Conservation (phyloP, 2,888 invertebrate species). For the Elegia similella region DNA sequence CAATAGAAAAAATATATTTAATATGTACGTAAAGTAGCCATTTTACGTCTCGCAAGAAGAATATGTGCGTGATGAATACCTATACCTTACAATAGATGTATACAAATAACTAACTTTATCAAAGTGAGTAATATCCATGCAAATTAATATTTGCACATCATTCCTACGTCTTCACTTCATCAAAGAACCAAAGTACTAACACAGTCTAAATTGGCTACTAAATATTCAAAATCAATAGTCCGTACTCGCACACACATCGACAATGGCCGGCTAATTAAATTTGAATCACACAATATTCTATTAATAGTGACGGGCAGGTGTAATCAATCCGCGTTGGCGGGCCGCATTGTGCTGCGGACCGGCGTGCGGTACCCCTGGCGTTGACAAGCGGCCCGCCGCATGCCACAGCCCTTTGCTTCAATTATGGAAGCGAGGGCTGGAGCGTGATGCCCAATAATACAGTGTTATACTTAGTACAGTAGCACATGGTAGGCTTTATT, state of each 20-base stretch:
- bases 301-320: constrained; percentile 79
- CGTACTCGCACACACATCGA: constrained; percentile 64
- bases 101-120: neutral
- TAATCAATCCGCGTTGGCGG: constrained; percentile 61
- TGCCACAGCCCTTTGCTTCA: constrained; percentile 8
- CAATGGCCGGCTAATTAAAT: constrained; percentile 75
- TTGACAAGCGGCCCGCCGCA: constrained; percentile 13
- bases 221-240: constrained; percentile 74
- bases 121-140: neutral
- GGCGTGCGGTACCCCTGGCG: constrained; percentile 37
- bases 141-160: constrained; percentile 6
- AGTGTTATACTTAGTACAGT: neutral
- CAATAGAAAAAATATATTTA: too few relatives aligned
- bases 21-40: too few relatives aligned
- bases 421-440: neutral
- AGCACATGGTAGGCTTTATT: too few relatives aligned
- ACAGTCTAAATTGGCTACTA: constrained; percentile 71
- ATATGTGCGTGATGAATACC: too few relatives aligned
- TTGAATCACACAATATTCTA: constrained; percentile 79
- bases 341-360: constrained; percentile 33
- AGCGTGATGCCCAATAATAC: neutral
- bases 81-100: too few relatives aligned
- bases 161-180: constrained; percentile 29
- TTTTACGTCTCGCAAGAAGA: too few relatives aligned
- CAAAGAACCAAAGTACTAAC: constrained; percentile 49